These are phyloP conservation scores for Monoplex corrugatus DNA, from an alignment of 2,888 invertebrate genomes.

Conservation along the genomic window DNA sequence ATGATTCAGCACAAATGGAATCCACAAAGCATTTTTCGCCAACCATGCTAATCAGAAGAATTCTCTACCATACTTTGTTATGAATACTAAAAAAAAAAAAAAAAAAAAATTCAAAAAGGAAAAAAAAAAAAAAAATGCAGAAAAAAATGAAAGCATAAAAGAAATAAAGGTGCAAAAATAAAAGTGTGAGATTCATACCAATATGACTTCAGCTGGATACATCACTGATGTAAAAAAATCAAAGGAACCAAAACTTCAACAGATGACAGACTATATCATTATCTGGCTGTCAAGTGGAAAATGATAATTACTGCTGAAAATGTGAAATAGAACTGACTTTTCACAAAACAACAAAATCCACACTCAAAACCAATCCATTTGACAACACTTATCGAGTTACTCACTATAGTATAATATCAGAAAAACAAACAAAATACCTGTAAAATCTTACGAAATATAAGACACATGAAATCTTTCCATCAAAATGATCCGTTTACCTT, in stretches of 20 bases:
- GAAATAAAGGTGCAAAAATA: background rate
- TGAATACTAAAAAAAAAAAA: background rate
- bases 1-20: too few species aligned
- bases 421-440: background rate
- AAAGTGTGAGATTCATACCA: background rate
- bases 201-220: background rate
- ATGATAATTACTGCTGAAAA: too few species aligned
- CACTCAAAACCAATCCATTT: background rate
- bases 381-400: too few species aligned
- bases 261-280: too few species aligned
- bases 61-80: too few species aligned
- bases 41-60: too few species aligned
- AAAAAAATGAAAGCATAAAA: constrained; percentile 10
- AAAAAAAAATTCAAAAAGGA: background rate
- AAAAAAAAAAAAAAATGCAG: background rate
- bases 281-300: too few species aligned
- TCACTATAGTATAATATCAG: too few species aligned
- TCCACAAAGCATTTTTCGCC: too few species aligned
- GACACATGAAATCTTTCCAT: background rate
- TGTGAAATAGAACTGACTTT: too few species aligned
- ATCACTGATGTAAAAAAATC: background rate
- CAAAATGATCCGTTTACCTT: constrained; percentile 60
- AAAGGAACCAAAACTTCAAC: background rate
- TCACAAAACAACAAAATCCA: too few species aligned
- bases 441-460: background rate